Conservation (phyloP, 2,113 vertebrate genomes). For the Etheostoma spectabile region DNA sequence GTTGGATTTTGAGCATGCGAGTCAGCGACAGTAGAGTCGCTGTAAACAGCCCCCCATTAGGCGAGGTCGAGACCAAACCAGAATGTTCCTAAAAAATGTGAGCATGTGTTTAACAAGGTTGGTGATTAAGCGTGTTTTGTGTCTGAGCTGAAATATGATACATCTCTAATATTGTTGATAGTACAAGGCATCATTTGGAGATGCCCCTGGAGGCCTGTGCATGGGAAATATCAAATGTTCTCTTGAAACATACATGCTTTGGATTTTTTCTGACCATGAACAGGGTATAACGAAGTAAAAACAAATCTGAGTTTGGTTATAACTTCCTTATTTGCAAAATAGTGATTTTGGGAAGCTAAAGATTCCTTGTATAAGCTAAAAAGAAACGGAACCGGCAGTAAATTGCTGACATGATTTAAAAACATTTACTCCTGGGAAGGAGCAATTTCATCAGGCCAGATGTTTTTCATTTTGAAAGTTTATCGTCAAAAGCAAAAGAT, state of each 20-base stretch:
- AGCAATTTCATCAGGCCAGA: constrained; percentile 79
- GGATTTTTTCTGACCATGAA: constrained; percentile 23
- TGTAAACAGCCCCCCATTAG: constrained; percentile 51
- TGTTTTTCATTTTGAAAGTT: constrained; percentile 81
- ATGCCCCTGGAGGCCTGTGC: constrained; percentile 40
- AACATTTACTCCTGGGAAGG: constrained; percentile 77
- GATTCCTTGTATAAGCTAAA: constrained; percentile 55
- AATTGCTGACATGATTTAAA: constrained; percentile 79
- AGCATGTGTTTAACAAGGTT: constrained; percentile 56
- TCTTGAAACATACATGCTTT: constrained; percentile 31
- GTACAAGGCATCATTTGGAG: constrained; percentile 52
- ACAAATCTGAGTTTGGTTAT: constrained; percentile 55
- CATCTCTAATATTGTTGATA: constrained; percentile 47
- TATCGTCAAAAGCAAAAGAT: constrained; percentile 75
- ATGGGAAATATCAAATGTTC: constrained; percentile 46
- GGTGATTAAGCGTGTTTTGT: constrained; percentile 47
- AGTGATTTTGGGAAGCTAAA: constrained; percentile 33
- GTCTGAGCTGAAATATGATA: constrained; percentile 55
- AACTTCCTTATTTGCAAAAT: constrained; percentile 67
- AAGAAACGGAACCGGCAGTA: constrained; percentile 67
- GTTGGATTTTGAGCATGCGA: constrained; percentile 48
- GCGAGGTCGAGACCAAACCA: constrained; percentile 47
- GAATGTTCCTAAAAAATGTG: constrained; percentile 40
- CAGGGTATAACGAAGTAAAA: constrained; percentile 46
- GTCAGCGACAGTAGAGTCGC: constrained; percentile 43